phyloP scores from a whole-genome alignment of 2,113 vertebrate genomes.

The Oreocharis arfaki region DNA sequence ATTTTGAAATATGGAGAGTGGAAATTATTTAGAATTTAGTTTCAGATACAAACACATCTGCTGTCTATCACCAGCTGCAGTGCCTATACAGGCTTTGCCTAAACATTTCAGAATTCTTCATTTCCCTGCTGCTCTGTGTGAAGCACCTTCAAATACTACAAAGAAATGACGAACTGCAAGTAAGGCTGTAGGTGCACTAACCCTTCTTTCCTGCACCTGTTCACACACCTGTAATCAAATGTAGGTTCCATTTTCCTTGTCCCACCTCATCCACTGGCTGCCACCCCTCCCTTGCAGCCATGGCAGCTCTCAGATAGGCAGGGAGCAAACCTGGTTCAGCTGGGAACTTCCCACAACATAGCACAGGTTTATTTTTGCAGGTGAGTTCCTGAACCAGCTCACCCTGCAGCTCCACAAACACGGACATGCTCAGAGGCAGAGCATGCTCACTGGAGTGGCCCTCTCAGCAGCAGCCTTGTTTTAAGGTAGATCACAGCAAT shows the following conservation, averaged over 20 bases:
- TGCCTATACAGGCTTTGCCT: neutral
- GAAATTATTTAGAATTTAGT: neutral
- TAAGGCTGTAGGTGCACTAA: neutral
- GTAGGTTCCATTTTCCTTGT: neutral
- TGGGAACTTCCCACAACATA: neutral
- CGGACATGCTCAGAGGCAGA: neutral
- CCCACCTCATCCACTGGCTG: neutral
- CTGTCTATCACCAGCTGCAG: neutral
- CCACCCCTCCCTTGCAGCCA: neutral
- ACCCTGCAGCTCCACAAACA: neutral
- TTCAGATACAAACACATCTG: neutral
- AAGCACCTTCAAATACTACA: neutral
- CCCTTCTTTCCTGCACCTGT: neutral
- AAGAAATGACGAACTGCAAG: neutral
- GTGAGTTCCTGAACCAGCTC: neutral
- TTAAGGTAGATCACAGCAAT: neutral
- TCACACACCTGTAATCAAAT: neutral
- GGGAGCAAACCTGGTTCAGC: neutral
- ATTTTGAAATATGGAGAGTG: neutral
- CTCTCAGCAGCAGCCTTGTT: neutral
- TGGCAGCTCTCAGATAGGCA: neutral
- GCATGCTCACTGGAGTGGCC: neutral
- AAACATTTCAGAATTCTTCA: neutral
- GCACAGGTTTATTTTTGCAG: neutral
- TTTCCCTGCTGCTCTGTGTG: neutral